Evolutionary conservation across 2,888 invertebrate species (phyloP).

Genomic region (Mallateleia sp.): DNA sequence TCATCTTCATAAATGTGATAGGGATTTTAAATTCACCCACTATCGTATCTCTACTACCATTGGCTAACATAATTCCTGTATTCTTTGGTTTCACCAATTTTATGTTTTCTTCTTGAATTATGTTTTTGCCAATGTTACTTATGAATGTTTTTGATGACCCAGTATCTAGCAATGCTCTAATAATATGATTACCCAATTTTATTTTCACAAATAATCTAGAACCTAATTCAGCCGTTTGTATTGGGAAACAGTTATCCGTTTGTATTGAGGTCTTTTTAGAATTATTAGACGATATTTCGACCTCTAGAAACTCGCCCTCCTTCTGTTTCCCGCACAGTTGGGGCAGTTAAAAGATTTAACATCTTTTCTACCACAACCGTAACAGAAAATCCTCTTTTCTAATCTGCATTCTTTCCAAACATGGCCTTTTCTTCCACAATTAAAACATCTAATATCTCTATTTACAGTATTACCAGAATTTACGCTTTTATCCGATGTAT

Average conservation of each 20-base stretch:
- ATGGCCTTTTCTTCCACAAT: slow-evolving; percentile 15
- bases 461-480: neutral
- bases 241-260: neutral
- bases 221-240: neutral
- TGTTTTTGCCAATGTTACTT: neutral
- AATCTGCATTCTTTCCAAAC: slow-evolving; percentile 11
- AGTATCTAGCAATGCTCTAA: neutral
- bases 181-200: neutral
- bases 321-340: slow-evolving; percentile 6
- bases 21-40: neutral
- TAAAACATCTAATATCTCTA: slow-evolving; percentile 1
- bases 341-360: neutral
- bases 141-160: neutral
- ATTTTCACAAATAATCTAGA: neutral
- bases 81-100: neutral
- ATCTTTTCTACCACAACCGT: slow-evolving; percentile 4
- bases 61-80: slow-evolving; percentile 2
- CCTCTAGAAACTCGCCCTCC: neutral
- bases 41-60: neutral
- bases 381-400: slow-evolving; percentile 21
- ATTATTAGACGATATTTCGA: neutral
- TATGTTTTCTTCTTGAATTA: neutral
- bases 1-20: neutral
- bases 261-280: neutral
- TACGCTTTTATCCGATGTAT: neutral